These are phyloP conservation scores for Clarias laeviceps DNA, from an alignment of 2,797 vertebrate species.

Conservation along the genomic window DNA sequence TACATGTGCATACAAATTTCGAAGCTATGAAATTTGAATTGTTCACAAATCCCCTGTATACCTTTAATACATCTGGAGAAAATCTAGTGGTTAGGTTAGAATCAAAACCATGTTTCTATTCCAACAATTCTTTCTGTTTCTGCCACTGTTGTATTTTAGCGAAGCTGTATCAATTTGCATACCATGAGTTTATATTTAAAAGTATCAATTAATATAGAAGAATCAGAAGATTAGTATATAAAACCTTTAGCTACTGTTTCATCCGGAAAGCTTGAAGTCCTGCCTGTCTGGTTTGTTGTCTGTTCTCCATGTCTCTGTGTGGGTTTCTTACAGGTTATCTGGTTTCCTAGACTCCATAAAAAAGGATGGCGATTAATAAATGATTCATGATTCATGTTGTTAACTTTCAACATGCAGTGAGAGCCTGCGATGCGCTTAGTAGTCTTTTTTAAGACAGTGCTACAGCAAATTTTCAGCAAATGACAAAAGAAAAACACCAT, in stretches of 20 bases:
- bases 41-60: background rate
- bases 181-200: background rate
- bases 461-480: background rate
- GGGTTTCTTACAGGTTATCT: too few relatives aligned
- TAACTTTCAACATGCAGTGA: background rate
- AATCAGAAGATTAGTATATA: background rate
- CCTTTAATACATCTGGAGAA: background rate
- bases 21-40: background rate
- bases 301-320: background rate
- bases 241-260: background rate
- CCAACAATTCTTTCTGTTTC: background rate
- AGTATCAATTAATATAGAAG: background rate
- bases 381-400: constrained; percentile 31
- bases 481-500: background rate
- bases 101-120: background rate
- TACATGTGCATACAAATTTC: background rate
- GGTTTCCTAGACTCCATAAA: background rate
- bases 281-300: background rate
- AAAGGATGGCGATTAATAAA: background rate
- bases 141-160: background rate
- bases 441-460: background rate
- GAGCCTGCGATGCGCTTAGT: background rate
- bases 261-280: background rate
- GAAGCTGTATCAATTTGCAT: background rate
- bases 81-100: background rate